A percentile compares a stretch with the other conserved stretches of the same genome.
Conservation (phyloP, 2,888 invertebrate species). For the Mesorhabditis belari region DNA sequence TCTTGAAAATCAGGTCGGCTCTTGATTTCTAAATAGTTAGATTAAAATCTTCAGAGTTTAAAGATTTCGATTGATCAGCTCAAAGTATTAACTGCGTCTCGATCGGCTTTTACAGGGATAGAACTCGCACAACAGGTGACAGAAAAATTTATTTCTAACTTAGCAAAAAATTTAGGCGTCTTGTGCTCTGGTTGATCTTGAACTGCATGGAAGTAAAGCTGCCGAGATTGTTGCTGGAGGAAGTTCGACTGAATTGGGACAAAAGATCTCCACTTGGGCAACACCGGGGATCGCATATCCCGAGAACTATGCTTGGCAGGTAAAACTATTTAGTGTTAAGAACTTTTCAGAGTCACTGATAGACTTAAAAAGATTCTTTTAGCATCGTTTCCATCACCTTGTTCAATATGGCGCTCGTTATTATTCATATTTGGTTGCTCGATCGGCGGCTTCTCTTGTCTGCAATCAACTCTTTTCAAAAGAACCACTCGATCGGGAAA, state of each 20-base stretch:
- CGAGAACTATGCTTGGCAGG: background rate
- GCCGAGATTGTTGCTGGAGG: background rate
- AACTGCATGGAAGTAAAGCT: slow-evolving; percentile 39
- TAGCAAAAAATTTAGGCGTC: slow-evolving; percentile 57
- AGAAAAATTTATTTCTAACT: too few species aligned
- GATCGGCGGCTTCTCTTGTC: slow-evolving; percentile 42
- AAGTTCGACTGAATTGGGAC: background rate
- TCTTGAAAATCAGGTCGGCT: background rate
- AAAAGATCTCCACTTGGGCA: background rate
- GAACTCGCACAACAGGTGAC: slow-evolving; percentile 43
- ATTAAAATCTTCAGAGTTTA: background rate
- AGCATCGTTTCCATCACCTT: slow-evolving; percentile 78
- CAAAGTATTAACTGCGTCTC: slow-evolving; percentile 72
- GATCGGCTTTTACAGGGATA: slow-evolving; percentile 67
- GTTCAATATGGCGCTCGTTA: slow-evolving; percentile 98
- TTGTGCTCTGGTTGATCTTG: slow-evolving; percentile 50
- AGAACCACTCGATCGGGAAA: slow-evolving; percentile 34
- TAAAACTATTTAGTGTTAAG: background rate
- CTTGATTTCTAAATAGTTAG: background rate
- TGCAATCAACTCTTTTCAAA: slow-evolving; percentile 39
- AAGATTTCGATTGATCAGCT: background rate
- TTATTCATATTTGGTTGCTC: slow-evolving; percentile 89
- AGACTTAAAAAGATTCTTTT: background rate
- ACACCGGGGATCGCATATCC: background rate
- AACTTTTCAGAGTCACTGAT: background rate